Conservation (phyloP, 1,140 invertebrate species). For the Drepana arcuata region DNA sequence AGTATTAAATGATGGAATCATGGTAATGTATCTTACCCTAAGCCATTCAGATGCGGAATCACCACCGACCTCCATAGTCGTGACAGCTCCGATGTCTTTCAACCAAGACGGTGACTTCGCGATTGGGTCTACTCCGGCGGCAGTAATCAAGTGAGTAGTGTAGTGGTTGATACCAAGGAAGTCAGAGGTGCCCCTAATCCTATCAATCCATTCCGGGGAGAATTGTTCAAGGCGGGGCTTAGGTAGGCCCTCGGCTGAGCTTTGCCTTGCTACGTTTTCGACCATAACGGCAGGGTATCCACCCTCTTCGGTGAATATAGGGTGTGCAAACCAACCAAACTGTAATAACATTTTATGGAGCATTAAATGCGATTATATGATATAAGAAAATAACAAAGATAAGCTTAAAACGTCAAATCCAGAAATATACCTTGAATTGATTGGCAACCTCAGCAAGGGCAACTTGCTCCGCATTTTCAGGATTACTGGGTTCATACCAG, state of each 20-base stretch:
- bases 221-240: constrained; percentile 67
- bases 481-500: constrained; percentile 64
- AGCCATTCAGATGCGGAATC: constrained; percentile 68
- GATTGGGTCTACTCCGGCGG: constrained; percentile 46
- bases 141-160: constrained; percentile 60
- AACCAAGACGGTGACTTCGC: constrained; percentile 66
- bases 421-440: constrained; percentile 60
- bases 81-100: constrained; percentile 63
- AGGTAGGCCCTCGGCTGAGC: constrained; percentile 56
- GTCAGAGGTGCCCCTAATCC: constrained; percentile 68
- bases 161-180: constrained; percentile 71
- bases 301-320: constrained; percentile 74
- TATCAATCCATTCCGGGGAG: constrained; percentile 59
- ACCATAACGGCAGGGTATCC: constrained; percentile 76
- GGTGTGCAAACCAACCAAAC: constrained; percentile 76
- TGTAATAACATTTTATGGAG: constrained; percentile 21
- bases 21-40: constrained; percentile 31
- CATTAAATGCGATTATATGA: not conserved
- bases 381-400: not conserved
- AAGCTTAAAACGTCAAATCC: too few relatives aligned
- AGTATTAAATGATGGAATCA: constrained; percentile 2
- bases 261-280: constrained; percentile 63
- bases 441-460: constrained; percentile 63
- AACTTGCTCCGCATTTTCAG: constrained; percentile 49
- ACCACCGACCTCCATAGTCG: constrained; percentile 54